Evolutionary conservation across 2,113 vertebrate species (phyloP), one percentile per base, ranked within the genome.

Genomic region (zebrafish (Danio rerio)): DNA sequence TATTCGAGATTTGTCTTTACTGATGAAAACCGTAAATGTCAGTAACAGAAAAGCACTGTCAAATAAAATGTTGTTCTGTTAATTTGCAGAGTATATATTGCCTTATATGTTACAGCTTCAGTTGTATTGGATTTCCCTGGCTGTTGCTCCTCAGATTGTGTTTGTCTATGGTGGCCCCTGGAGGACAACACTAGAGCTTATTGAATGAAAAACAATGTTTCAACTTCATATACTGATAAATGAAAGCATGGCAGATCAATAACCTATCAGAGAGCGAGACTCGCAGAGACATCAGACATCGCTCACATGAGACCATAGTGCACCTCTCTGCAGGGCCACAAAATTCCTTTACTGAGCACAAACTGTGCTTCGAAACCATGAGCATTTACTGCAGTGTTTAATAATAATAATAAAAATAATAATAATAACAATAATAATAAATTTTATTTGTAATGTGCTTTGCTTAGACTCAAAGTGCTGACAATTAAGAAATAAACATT

Each of bases 241-340:
- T 78, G 45, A 18, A 77, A 43, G 62, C 15, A 53, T 66, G 15
- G 16, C 31, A 50, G 49, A 79, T 79, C 77, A 55, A 79, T 79
- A 79, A 55, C 49, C 21, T n/a, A 66, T 78, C 62, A 66, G 77
- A 66, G 15, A 31, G 15, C 62, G 43, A 55, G 50, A 68, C 16
- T 61, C 9, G 7, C 6, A 43, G 15, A 66, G 15, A 42, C 59
- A 78, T 31, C 12, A 31, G 31, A 31, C 31, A 31, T 31, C 31
- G 56, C 0, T 53, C 3, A 42, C 0, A 59, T 47, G 18, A 69
- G 18, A 61, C 56, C n/a, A 15, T 12, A 47, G 11, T 76, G 10
- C n/a, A 12, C 16, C 31, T 31, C 53, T 59, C 40, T 75, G 73
- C 73, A 58, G 56, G 73, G 18, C 15, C 4, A 52, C 47, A 31